These are phyloP conservation scores for Poeciliopsis infans DNA, from an alignment of 2,797 vertebrate species.

Conservation along the genomic window DNA sequence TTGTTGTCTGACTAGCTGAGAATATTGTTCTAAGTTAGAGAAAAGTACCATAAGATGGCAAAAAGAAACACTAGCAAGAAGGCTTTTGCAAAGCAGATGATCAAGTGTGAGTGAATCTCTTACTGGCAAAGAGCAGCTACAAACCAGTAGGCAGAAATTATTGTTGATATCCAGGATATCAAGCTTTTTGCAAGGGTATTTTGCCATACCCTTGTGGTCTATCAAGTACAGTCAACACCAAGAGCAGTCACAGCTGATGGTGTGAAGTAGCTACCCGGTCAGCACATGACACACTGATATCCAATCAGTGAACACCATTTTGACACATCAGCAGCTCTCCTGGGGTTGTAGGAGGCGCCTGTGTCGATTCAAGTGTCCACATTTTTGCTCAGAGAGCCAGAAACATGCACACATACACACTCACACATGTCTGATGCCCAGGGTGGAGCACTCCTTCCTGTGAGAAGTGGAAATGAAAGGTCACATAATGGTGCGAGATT, in stretches of 20 bases:
- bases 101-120: background rate
- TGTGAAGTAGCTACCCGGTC: slow-evolving; percentile 69
- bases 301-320: slow-evolving; percentile 68
- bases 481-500: slow-evolving; percentile 70
- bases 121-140: no score
- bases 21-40: no score
- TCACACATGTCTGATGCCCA: slow-evolving; percentile 32
- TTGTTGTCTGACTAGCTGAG: background rate
- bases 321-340: slow-evolving; percentile 74
- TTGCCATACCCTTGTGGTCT: slow-evolving; percentile 20
- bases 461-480: slow-evolving; percentile 71
- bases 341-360: slow-evolving; percentile 33
- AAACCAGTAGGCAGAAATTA: background rate
- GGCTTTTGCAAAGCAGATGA: background rate
- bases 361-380: slow-evolving; percentile 67
- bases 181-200: background rate
- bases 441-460: slow-evolving; percentile 60
- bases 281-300: slow-evolving; percentile 67
- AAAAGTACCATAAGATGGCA: background rate
- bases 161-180: background rate
- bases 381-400: slow-evolving; percentile 53
- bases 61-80: background rate
- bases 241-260: slow-evolving; percentile 65
- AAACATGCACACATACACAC: slow-evolving; percentile 30
- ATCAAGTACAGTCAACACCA: slow-evolving; percentile 51